Evolutionary conservation across 37 sponge, comb jelly and placozoan genomes (phyloP).

Genomic region (Bolinopsis microptera): DNA sequence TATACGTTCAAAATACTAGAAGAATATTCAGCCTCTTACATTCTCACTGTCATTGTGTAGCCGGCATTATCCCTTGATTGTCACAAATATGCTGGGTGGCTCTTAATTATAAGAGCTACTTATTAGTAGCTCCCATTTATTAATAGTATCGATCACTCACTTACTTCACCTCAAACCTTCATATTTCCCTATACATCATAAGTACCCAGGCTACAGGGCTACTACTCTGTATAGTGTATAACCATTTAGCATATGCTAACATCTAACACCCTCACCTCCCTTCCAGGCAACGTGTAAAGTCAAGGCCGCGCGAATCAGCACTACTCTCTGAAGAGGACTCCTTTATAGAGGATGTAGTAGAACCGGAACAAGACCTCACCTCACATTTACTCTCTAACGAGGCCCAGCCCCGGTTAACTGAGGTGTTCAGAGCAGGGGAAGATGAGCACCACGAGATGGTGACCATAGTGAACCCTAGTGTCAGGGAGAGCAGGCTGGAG

Average conservation of each 20-base stretch:
- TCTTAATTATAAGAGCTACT: too few species aligned
- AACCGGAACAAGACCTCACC: neutral
- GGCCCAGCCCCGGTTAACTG: neutral
- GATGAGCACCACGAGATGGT: neutral
- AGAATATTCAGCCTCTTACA: too few species aligned
- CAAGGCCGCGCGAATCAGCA: neutral
- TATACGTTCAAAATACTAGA: too few species aligned
- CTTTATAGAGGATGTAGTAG: slow-evolving; percentile 9
- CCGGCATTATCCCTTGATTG: too few species aligned
- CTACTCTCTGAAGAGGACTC: slow-evolving; percentile 45
- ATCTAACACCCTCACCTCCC: neutral
- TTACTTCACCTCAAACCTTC: neutral
- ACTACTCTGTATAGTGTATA: too few species aligned
- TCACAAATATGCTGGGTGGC: too few species aligned
- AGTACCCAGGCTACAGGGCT: too few species aligned
- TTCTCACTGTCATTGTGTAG: too few species aligned
- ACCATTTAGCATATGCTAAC: too few species aligned
- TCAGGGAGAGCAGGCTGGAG: neutral
- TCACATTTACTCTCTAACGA: neutral
- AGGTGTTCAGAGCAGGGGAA: slow-evolving; percentile 22
- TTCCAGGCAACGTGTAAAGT: slow-evolving; percentile 31
- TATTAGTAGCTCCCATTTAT: too few species aligned
- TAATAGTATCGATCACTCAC: too few species aligned
- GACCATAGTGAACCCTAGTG: neutral
- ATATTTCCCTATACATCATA: neutral